A percentile compares a stretch with the other conserved stretches of the same genome.
Evolutionary conservation across 2,888 invertebrate genomes (phyloP).

Genomic region (Cantharis nigra): DNA sequence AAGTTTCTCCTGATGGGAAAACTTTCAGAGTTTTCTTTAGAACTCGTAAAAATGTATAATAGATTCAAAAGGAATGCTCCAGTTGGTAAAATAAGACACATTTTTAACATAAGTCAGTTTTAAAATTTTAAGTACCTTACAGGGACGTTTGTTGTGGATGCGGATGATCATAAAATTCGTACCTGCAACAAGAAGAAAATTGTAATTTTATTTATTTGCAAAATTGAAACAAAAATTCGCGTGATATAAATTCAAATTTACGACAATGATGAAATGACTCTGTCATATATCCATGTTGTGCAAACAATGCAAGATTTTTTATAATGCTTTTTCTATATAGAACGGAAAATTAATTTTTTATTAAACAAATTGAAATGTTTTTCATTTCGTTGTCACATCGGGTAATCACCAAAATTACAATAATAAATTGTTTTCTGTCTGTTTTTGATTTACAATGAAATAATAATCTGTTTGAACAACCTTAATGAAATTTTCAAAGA

Average conservation of each 20-base stretch:
- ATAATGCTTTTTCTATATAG: neutral
- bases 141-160: neutral
- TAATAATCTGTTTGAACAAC: neutral
- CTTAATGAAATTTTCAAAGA: neutral
- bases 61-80: neutral
- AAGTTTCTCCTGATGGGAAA: conserved; percentile 25
- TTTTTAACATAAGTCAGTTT: neutral
- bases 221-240: neutral
- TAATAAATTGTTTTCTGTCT: neutral
- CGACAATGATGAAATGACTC: neutral
- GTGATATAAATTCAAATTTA: neutral
- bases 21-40: conserved; percentile 22
- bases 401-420: neutral
- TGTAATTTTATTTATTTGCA: neutral
- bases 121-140: neutral
- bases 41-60: conserved; percentile 24
- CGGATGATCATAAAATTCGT: neutral
- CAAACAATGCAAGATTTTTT: neutral
- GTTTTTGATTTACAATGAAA: neutral
- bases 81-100: neutral
- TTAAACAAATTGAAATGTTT: neutral
- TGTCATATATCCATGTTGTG: neutral
- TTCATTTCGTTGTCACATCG: neutral
- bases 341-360: neutral
- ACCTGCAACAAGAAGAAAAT: neutral